Percentiles rank a stretch among this genome's conserved stretches.
These are phyloP conservation scores for Vanessa cardui DNA, from an alignment of 2,888 invertebrate genomes.

Conservation along the genomic window DNA sequence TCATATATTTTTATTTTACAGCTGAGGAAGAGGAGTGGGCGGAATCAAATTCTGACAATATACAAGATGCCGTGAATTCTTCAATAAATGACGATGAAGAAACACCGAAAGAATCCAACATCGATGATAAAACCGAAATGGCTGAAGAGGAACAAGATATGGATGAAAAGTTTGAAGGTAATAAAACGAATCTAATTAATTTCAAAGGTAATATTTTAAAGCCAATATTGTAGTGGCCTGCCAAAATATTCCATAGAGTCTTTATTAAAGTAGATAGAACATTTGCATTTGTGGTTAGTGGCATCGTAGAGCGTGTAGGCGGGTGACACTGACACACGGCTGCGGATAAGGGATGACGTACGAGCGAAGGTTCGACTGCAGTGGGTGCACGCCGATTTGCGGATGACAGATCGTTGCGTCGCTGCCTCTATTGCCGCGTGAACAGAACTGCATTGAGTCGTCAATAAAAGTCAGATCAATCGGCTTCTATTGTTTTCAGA, in stretches of 20 bases:
- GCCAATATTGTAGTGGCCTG: neutral
- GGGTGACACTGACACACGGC: conserved; percentile 67
- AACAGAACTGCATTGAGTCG: conserved; percentile 37
- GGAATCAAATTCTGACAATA: conserved; percentile 46
- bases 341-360: conserved; percentile 73
- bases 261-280: conserved; percentile 29
- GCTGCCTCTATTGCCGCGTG: conserved; percentile 36
- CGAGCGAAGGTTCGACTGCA: conserved; percentile 52
- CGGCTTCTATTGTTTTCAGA: conserved; percentile 23
- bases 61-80: conserved; percentile 34
- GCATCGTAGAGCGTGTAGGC: conserved; percentile 45
- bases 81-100: conserved; percentile 37
- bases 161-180: conserved; percentile 36
- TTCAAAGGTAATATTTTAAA: neutral
- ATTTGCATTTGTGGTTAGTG: conserved; percentile 55
- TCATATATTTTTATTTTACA: conserved; percentile 47
- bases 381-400: conserved; percentile 65
- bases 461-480: conserved; percentile 33
- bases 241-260: neutral
- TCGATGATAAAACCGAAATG: conserved; percentile 44
- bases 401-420: conserved; percentile 53
- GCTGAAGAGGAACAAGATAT: conserved; percentile 32
- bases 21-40: conserved; percentile 77
- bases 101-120: conserved; percentile 42
- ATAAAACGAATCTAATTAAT: neutral